Conservation (phyloP, 2,888 invertebrate genomes). For the Ceriagrion tenellum region DNA sequence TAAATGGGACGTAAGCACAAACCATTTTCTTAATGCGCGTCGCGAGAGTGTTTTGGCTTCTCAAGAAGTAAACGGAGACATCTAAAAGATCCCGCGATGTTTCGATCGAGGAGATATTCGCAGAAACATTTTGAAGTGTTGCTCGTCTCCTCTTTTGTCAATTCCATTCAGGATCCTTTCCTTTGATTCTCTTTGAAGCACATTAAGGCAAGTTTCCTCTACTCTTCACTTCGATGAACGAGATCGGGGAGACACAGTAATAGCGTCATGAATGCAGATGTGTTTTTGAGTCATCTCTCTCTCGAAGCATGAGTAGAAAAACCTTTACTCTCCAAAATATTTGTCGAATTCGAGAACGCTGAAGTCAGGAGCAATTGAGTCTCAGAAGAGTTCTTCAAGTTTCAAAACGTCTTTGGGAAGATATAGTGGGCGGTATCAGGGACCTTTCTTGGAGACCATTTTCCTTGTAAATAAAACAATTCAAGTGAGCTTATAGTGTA, state of each 20-base stretch:
- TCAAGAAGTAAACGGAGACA: not conserved
- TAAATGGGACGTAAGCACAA: conserved; percentile 46
- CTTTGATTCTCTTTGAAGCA: not conserved
- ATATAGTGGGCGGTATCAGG: not conserved
- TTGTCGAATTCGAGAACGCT: not conserved
- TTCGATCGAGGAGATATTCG: not conserved
- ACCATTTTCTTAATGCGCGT: conserved; percentile 45
- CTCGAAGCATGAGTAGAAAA: not conserved
- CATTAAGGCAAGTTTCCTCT: conserved; percentile 20
- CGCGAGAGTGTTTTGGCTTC: not conserved
- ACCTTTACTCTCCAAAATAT: not conserved
- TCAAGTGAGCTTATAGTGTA: not conserved
- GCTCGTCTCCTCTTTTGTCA: not conserved
- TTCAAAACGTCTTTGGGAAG: not conserved
- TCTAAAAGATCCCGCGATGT: not conserved
- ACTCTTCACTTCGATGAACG: not conserved
- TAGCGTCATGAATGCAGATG: not conserved
- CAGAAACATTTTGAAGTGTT: not conserved
- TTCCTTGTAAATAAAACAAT: not conserved
- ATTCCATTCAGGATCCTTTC: not conserved
- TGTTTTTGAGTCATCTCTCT: not conserved
- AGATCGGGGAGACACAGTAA: not conserved
- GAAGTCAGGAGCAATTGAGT: not conserved
- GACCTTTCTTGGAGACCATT: not conserved
- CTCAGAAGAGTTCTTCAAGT: not conserved